Evolutionary conservation across 2,113 vertebrate species (phyloP).

Genomic region (Tetrax tetrax): DNA sequence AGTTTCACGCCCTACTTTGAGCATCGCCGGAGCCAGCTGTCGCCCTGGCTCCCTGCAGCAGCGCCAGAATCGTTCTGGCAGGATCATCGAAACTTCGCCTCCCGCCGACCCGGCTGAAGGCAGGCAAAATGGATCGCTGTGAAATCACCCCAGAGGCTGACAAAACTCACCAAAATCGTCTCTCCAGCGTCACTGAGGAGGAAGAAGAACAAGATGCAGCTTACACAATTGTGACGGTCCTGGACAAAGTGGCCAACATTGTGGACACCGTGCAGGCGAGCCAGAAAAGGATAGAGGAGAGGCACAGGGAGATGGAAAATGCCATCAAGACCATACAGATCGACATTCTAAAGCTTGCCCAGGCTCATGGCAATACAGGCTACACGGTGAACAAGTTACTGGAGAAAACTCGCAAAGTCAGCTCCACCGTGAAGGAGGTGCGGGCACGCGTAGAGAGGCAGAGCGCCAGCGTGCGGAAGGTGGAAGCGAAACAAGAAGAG

Average conservation of each 20-base stretch:
- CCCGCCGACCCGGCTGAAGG: background rate
- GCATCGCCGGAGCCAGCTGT: conserved; percentile 70
- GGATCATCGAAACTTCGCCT: conserved; percentile 30
- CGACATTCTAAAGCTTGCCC: conserved; percentile 89
- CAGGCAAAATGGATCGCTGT: conserved; percentile 80
- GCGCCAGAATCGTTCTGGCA: conserved; percentile 37
- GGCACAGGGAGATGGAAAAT: conserved; percentile 88
- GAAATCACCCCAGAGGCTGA: conserved; percentile 74
- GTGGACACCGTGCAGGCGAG: conserved; percentile 92
- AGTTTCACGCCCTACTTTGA: conserved; percentile 74
- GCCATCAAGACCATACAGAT: conserved; percentile 91
- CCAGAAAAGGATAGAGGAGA: conserved; percentile 94
- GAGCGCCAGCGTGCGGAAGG: conserved; percentile 84
- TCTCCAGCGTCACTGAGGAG: conserved; percentile 82
- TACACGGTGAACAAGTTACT: conserved; percentile 89
- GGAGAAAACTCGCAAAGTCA: conserved; percentile 93
- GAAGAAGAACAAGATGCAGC: conserved; percentile 88
- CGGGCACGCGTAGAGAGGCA: conserved; percentile 91
- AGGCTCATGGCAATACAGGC: conserved; percentile 86
- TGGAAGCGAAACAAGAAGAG: conserved; percentile 91
- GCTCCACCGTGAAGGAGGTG: conserved; percentile 92
- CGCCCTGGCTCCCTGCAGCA: conserved; percentile 48
- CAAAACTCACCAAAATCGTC: conserved; percentile 80
- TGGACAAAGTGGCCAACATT: conserved; percentile 93
- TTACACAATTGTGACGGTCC: conserved; percentile 90